Base-by-base conservation (phyloP, 2,888 invertebrate species). In the Philereme transversata region DNA sequence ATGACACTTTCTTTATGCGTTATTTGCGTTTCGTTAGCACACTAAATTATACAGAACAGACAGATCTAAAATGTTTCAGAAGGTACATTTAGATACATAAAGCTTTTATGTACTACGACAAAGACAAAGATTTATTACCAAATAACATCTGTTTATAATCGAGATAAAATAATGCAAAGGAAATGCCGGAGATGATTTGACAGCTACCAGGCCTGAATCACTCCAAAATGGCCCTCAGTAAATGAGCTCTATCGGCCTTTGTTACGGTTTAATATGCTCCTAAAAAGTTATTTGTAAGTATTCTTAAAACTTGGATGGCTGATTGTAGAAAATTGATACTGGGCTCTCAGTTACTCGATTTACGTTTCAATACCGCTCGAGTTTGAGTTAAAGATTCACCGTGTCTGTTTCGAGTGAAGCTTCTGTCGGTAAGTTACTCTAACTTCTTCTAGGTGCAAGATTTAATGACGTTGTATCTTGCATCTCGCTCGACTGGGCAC, bases 71-170 rank as follows among this genome's bases (percentile, higher is more conserved):
- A 22, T 3, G 22, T 22, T 22, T 22, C 22, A 22, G 22, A 22
- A 22, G 22, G 22, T 22, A 22, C 22, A 22, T 22, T 22, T 22
- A 22, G 1, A 22, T 6, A 22, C 51, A 67, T 71, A 69, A 70
- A 70, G 69, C 72, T 74, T 66, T 70, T 67, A 76, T 64, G 62
- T 69, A 22, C 22, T 40, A 60, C 47, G 83, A 85, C 82, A 79
- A 82, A 82, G 89, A 90, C 83, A 78, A 82, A 83, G 89, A 90
- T 90, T 89, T 89, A 89, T 86, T 70, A 72, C 76, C 67, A 73
- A 75, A 78, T 76, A 83, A 82, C 91, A 91, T 88, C 82, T 91
- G 91, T 81, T 89, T 86, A 86, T 87, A 90, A 90, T 89, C 87
- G 84, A 84, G 86, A 84, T 86, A 69, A 65, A 62, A 71, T 71